Percentiles rank a stretch among this genome's conserved stretches.
phyloP scores from a whole-genome alignment of 2,113 vertebrate genomes.

The Petrocephalus microphthalmus region DNA sequence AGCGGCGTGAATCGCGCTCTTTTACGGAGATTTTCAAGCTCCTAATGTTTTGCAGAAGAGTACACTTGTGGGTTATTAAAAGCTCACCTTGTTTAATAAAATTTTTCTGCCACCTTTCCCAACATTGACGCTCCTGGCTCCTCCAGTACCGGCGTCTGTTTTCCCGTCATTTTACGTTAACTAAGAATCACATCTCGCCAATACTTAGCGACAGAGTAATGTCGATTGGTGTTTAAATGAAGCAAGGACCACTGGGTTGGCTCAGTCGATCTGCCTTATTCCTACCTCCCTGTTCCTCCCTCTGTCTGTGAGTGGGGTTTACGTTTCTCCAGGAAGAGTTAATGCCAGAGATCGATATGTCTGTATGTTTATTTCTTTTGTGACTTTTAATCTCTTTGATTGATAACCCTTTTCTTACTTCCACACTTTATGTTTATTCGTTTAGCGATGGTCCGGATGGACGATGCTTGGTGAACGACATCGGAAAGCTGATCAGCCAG shows the following conservation, averaged over 20 bases:
- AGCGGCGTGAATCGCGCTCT: neutral
- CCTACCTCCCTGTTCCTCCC: constrained; percentile 73
- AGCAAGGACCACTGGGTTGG: no score
- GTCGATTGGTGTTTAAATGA: constrained; percentile 28
- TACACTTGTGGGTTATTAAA: constrained; percentile 22
- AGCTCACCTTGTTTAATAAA: constrained; percentile 40
- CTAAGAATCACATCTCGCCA: constrained; percentile 78
- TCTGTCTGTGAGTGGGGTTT: constrained; percentile 53
- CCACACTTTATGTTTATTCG: neutral
- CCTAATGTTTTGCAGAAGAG: neutral
- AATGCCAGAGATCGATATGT: constrained; percentile 33
- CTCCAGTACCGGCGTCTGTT: constrained; percentile 63
- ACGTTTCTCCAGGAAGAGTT: constrained; percentile 58
- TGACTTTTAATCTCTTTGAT: constrained; percentile 11
- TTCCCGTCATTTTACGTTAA: constrained; percentile 72
- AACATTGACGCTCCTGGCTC: constrained; percentile 51
- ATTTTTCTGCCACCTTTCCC: constrained; percentile 66
- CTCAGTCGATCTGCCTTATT: constrained; percentile 76
- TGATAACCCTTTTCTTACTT: constrained; percentile 3
- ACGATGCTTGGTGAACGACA: neutral
- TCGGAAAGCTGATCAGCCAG: neutral
- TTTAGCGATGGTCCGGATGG: neutral
- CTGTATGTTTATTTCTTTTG: neutral
- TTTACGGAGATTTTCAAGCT: neutral
- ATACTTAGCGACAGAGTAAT: constrained; percentile 79